Evolutionary conservation across 2,113 vertebrate species (phyloP).

Genomic region (Nesoenas mayeri): DNA sequence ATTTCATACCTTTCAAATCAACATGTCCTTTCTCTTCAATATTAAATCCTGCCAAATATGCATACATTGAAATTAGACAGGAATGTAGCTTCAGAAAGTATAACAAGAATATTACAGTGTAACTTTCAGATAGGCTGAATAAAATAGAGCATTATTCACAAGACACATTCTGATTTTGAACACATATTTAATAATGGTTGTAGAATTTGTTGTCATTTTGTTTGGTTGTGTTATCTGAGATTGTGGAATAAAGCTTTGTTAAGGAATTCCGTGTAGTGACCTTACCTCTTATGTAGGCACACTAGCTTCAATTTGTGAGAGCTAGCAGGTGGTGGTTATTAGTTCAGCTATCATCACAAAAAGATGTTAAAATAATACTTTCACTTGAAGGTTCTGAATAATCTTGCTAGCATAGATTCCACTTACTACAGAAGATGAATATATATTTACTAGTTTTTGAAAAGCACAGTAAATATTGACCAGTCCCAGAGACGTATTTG

Average conservation of each 20-base stretch:
- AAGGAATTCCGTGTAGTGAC: not conserved
- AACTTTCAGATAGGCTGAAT: not conserved
- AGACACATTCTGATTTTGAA: not conserved
- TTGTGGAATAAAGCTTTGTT: not conserved
- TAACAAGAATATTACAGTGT: not conserved
- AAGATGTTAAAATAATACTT: not conserved
- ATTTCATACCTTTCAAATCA: not conserved
- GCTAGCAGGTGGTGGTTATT: slow-evolving; percentile 5
- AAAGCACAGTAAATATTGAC: slow-evolving; percentile 43
- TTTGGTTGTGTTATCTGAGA: not conserved
- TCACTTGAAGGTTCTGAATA: not conserved
- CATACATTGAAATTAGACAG: not conserved
- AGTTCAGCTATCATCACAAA: not conserved
- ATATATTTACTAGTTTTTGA: slow-evolving; percentile 44
- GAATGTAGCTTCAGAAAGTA: not conserved
- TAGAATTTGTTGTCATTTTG: not conserved
- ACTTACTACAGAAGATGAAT: slow-evolving; percentile 34
- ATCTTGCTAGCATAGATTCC: not conserved
- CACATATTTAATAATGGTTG: fast-evolving
- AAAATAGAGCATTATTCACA: not conserved
- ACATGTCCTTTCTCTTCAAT: not conserved
- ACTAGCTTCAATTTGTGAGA: not conserved
- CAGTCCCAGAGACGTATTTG: not conserved
- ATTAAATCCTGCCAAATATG: not conserved
- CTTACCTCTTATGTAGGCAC: not conserved